Evolutionary conservation across 2,888 invertebrate genomes (phyloP).

Genomic region (Cataglyphis albicans): DNA sequence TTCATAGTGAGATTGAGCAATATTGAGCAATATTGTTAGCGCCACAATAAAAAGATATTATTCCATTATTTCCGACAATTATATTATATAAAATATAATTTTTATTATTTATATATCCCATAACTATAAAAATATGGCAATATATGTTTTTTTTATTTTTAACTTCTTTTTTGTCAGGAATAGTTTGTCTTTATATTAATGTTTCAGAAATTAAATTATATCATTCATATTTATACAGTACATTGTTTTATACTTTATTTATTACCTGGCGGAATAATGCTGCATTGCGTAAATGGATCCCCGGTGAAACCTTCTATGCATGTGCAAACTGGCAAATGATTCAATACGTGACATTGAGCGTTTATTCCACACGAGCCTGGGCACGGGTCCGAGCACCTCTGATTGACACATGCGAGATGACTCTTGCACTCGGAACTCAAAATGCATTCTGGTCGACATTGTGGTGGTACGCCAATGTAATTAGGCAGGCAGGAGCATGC

Average conservation of each 20-base stretch:
- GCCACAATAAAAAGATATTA: background rate
- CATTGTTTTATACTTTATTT: constrained; percentile 38
- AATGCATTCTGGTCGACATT: constrained; percentile 93
- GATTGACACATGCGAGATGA: constrained; percentile 91
- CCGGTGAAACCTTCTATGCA: constrained; percentile 92
- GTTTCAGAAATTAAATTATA: background rate
- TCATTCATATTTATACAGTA: background rate
- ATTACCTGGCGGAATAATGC: constrained; percentile 86
- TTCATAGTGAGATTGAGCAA: background rate
- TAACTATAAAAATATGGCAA: background rate
- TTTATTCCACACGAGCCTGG: constrained; percentile 93
- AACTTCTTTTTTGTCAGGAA: background rate
- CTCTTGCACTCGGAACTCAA: constrained; percentile 93
- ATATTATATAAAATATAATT: background rate
- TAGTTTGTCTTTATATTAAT: background rate
- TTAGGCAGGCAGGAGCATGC: constrained; percentile 93
- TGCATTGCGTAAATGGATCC: constrained; percentile 93
- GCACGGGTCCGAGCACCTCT: constrained; percentile 94
- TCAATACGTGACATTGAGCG: constrained; percentile 92
- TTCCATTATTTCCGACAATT: background rate
- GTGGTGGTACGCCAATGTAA: constrained; percentile 92
- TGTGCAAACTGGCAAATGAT: constrained; percentile 93
- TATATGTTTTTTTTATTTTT: background rate
- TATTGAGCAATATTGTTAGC: background rate
- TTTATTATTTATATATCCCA: no score